Evolutionary conservation across 2,797 vertebrate genomes (phyloP), one percentile per base, ranked within the genome.

Genomic region (Sebastes umbrosus): DNA sequence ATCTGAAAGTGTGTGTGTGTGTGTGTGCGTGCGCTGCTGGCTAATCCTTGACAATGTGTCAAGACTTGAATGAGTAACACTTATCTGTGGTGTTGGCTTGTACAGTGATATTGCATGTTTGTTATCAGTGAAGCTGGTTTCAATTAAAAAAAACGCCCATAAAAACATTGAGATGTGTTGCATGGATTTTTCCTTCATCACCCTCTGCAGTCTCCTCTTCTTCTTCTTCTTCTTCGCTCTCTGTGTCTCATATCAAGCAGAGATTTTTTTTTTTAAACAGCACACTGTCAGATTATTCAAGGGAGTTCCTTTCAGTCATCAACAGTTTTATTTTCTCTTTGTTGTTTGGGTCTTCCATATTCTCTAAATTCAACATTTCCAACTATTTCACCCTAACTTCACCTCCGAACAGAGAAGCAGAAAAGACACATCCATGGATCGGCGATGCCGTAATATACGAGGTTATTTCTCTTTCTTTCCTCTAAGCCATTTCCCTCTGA

Each of bases 81-180:
- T 95, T 96, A 95, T 95, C 95, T 96, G 97, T 97, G 96, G 97
- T 97, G 96, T 96, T 97, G 97, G 96, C 92, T 97, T 97, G 97
- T 99, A 98, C 96, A 96, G 96, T 98, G 97, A 97, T 97, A 95
- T 95, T 98, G 98, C 98, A 99, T 98, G 98, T 98, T 97, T 97
- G 95, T 95, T 96, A 96, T 97, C 97, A 96, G 96, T 97, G 97
- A 96, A 96, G 95, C 95, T 97, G 97, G 96, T 96, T 97, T 97
- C 95, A 97, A 97, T 98, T 97, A 46, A 95, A 96, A 95, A 95
- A 91, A 93, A 91, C 81, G 72, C 81, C 84, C 90, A 91, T 90
- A 85, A 93, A 94, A 92, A 90, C 90, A 90, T 91, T 87, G 79
- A 89, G 86, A 91, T 83, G 87, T 94, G 89, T 93, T 92, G 91